These are phyloP conservation scores for Aethina tumida DNA, from an alignment of 1,140 invertebrate genomes.

Conservation along the genomic window DNA sequence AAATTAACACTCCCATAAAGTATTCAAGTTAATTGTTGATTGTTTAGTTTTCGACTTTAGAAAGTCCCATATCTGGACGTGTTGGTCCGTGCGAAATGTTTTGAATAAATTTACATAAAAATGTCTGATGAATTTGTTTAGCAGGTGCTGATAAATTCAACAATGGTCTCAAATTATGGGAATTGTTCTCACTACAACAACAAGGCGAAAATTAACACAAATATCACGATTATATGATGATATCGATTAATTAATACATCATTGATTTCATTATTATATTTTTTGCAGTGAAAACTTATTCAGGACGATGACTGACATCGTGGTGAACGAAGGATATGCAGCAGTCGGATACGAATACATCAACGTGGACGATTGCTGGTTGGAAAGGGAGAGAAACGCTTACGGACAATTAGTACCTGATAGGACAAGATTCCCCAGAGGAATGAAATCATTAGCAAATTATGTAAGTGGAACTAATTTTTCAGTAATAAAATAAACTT, in stretches of 20 bases:
- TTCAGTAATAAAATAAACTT: no score
- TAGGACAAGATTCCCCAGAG: slow-evolving; percentile 77
- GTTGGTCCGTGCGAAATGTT: no score
- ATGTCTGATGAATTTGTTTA: no score
- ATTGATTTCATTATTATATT: background rate
- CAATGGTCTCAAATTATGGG: no score
- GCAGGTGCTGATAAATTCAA: no score
- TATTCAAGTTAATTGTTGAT: background rate
- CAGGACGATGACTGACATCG: slow-evolving; percentile 81
- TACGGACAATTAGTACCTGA: slow-evolving; percentile 77
- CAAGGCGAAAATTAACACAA: no score
- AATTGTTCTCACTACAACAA: no score
- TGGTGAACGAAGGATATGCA: slow-evolving; percentile 82
- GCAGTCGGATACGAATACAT: slow-evolving; percentile 86
- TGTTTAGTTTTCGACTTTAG: no score
- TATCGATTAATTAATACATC: slow-evolving; percentile 3
- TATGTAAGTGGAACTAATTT: slow-evolving; percentile 67
- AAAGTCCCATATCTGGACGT: no score
- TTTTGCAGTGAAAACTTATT: slow-evolving; percentile 78
- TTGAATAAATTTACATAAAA: no score
- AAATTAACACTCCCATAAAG: background rate
- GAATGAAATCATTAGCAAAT: slow-evolving; percentile 80
- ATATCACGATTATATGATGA: no score
- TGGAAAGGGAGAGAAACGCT: slow-evolving; percentile 66
- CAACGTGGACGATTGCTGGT: slow-evolving; percentile 95